These are phyloP conservation scores for Callinectes sapidus DNA, from an alignment of 2,888 invertebrate species.

Conservation along the genomic window DNA sequence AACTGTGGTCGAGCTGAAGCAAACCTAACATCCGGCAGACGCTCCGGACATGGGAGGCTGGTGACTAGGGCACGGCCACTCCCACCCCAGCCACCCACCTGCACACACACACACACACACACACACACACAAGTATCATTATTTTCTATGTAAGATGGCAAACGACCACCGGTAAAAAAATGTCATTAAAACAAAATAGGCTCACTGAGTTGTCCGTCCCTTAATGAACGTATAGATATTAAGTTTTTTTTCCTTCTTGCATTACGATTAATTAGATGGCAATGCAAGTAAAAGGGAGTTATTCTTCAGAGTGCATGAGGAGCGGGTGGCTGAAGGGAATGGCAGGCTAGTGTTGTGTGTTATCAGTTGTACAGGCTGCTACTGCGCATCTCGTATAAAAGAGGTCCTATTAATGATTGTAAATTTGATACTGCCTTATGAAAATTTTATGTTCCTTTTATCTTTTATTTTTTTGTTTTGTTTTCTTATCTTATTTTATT, in stretches of 20 bases:
- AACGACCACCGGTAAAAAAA: too few relatives aligned
- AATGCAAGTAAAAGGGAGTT: background rate
- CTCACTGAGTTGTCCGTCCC: too few relatives aligned
- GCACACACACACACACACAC: constrained; percentile 29
- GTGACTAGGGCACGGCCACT: background rate
- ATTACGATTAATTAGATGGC: background rate
- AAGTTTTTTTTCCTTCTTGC: too few relatives aligned
- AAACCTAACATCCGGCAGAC: background rate
- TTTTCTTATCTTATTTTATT: too few relatives aligned
- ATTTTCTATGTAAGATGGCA: too few relatives aligned
- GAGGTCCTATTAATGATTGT: too few relatives aligned
- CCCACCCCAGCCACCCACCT: background rate
- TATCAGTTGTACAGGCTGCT: background rate
- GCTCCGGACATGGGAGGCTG: constrained; percentile 2
- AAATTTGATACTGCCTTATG: too few relatives aligned
- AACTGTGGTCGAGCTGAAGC: constrained; percentile 1
- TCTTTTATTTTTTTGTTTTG: background rate
- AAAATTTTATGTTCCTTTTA: too few relatives aligned
- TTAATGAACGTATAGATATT: too few relatives aligned
- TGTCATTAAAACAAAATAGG: too few relatives aligned
- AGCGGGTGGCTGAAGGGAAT: background rate
- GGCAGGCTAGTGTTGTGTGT: too few relatives aligned
- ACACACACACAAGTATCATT: constrained; percentile 41
- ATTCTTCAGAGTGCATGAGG: background rate
- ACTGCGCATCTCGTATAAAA: background rate